Evolutionary conservation across 1,140 invertebrate genomes (phyloP).

Genomic region (Episyrphus balteatus): DNA sequence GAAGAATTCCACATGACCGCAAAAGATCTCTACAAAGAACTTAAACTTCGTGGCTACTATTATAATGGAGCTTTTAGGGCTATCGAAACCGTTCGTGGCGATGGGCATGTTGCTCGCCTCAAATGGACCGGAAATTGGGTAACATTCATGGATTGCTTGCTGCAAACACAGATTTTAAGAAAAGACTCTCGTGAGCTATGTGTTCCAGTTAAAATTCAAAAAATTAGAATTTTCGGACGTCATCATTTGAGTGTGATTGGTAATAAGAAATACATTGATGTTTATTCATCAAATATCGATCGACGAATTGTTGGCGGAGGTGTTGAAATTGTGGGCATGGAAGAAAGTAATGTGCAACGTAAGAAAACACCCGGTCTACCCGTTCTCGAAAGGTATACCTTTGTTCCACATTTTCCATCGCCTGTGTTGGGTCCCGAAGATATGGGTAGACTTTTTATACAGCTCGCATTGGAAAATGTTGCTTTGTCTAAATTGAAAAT

Average conservation of each 20-base stretch:
- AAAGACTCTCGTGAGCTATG: slow-evolving; percentile 60
- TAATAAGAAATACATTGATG: slow-evolving; percentile 29
- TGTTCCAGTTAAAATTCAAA: slow-evolving; percentile 75
- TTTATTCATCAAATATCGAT: slow-evolving; percentile 28
- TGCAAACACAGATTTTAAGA: slow-evolving; percentile 76
- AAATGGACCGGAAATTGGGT: slow-evolving; percentile 77
- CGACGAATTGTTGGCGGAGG: slow-evolving; percentile 55
- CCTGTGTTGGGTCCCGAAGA: slow-evolving; percentile 27
- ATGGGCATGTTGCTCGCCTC: slow-evolving; percentile 41
- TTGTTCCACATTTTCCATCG: slow-evolving; percentile 54
- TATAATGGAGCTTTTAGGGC: slow-evolving; percentile 44
- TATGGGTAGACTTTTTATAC: slow-evolving; percentile 37
- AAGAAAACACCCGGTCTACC: slow-evolving; percentile 50
- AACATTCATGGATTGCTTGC: slow-evolving; percentile 84
- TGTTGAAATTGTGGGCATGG: slow-evolving; percentile 74
- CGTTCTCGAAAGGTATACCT: slow-evolving; percentile 62
- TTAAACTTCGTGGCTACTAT: slow-evolving; percentile 82
- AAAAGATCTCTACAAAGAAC: slow-evolving; percentile 85
- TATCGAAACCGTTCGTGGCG: slow-evolving; percentile 30
- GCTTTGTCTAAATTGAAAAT: slow-evolving; percentile 55
- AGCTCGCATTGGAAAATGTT: slow-evolving; percentile 71
- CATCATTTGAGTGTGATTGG: slow-evolving; percentile 45
- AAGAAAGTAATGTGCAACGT: slow-evolving; percentile 66
- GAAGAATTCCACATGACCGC: slow-evolving; percentile 41
- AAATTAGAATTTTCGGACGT: slow-evolving; percentile 64